A percentile compares a stretch with the other conserved stretches of the same genome.
Evolutionary conservation across 2,113 vertebrate species (phyloP).

Genomic region (Plecotus auritus): DNA sequence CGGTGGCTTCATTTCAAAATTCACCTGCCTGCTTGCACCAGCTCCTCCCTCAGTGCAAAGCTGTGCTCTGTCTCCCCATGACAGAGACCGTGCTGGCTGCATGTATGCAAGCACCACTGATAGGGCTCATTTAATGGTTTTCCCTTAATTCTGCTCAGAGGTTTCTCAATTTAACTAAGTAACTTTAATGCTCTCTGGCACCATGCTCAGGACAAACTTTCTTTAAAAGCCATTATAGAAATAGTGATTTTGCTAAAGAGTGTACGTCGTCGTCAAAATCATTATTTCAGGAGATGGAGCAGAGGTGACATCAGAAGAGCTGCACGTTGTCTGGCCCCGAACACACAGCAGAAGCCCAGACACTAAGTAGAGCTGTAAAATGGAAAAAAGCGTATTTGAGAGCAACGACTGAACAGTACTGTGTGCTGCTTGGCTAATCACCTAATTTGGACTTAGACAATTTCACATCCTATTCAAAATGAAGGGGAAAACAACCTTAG

Average conservation of each 20-base stretch:
- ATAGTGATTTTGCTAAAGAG: conserved; percentile 44
- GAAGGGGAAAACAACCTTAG: conserved; percentile 34
- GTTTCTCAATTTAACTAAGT: conserved; percentile 36
- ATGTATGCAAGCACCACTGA: not conserved
- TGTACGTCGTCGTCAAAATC: conserved; percentile 37
- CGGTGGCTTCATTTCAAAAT: not conserved
- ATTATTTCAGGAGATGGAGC: conserved; percentile 61
- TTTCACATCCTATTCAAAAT: not conserved
- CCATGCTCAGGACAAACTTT: conserved; percentile 26
- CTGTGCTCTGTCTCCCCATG: not conserved
- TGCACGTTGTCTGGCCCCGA: not conserved
- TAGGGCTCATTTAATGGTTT: conserved; percentile 22
- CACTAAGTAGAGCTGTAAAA: not conserved
- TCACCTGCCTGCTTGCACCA: not conserved
- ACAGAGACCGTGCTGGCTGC: not conserved
- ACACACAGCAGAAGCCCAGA: conserved; percentile 31
- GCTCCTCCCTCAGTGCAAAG: not conserved
- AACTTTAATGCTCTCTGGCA: conserved; percentile 20
- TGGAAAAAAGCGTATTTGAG: not conserved
- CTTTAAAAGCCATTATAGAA: conserved; percentile 49
- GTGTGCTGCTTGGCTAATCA: conserved; percentile 21
- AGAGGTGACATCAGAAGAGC: conserved; percentile 57
- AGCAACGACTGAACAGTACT: conserved; percentile 32
- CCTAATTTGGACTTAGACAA: conserved; percentile 36
- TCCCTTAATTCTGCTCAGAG: conserved; percentile 31